Percentiles rank a stretch among this genome's conserved stretches.
phyloP scores from a whole-genome alignment of 1,140 invertebrate genomes.

The Pachypsylla venusta region DNA sequence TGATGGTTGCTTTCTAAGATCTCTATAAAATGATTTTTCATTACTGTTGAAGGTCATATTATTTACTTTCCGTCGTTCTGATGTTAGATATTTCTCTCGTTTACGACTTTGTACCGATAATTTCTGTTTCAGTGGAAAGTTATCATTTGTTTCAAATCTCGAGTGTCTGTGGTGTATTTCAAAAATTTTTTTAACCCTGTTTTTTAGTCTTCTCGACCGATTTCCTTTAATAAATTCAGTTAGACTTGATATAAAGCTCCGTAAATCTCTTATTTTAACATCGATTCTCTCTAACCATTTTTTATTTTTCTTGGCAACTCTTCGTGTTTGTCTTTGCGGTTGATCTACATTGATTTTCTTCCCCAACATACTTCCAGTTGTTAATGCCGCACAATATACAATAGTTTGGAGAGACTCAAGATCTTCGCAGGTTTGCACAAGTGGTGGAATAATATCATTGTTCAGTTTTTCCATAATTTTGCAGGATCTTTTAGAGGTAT shows the following conservation, averaged over 20 bases:
- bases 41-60: background rate
- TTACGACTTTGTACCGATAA: background rate
- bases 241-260: background rate
- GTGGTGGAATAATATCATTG: too few relatives aligned
- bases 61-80: background rate
- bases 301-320: background rate
- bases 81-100: background rate
- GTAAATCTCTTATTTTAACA: background rate
- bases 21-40: constrained; percentile 7
- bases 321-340: too few relatives aligned
- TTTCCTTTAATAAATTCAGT: background rate
- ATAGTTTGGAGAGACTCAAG: too few relatives aligned
- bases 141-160: too few relatives aligned
- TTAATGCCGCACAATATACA: too few relatives aligned
- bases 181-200: background rate
- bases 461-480: too few relatives aligned
- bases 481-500: too few relatives aligned
- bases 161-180: too few relatives aligned
- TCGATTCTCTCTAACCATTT: background rate
- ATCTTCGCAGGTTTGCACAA: too few relatives aligned
- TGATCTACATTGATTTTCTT: too few relatives aligned
- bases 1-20: background rate
- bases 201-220: background rate
- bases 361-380: too few relatives aligned
- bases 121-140: background rate